A percentile compares a stretch with the other conserved stretches of the same genome.
phyloP scores from a whole-genome alignment of 2,113 vertebrate genomes.

The Girardinichthys multiradiatus region DNA sequence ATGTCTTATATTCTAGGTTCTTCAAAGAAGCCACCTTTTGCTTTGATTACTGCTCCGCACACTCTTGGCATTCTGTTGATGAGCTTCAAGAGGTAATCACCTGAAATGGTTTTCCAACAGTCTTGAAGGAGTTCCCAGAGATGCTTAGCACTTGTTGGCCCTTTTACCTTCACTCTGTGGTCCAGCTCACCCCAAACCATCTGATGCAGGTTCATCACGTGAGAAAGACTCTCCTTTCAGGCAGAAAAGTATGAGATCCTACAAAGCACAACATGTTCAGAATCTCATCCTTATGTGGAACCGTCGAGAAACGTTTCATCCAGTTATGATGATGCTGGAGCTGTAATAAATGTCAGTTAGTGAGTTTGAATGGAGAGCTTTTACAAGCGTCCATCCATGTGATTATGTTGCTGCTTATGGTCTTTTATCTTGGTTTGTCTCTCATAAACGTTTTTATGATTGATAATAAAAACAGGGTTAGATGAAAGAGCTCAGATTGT shows the following conservation, averaged over 20 bases:
- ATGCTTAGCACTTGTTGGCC: too few relatives aligned
- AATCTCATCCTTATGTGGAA: not conserved
- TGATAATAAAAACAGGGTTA: slow-evolving; percentile 4
- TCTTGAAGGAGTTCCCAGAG: too few relatives aligned
- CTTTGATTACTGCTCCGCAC: too few relatives aligned
- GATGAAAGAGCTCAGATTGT: not conserved
- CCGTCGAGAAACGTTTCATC: not conserved
- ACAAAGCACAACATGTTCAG: not conserved
- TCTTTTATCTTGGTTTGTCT: slow-evolving; percentile 25
- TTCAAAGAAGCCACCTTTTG: too few relatives aligned
- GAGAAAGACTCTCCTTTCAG: not conserved
- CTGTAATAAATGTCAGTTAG: not conserved
- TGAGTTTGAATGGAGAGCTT: not conserved
- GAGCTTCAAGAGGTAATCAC: too few relatives aligned
- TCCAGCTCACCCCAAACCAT: too few relatives aligned
- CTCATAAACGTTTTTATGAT: slow-evolving; percentile 10
- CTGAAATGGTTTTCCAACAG: too few relatives aligned
- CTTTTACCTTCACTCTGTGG: too few relatives aligned
- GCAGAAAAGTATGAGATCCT: not conserved
- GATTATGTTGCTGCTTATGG: slow-evolving; percentile 9
- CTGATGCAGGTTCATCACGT: not conserved
- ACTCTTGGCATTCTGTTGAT: too few relatives aligned
- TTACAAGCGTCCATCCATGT: slow-evolving; percentile 23
- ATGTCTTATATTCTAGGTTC: too few relatives aligned
- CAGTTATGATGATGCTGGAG: not conserved